Conservation (phyloP, 2,797 vertebrate genomes). For the Enteromius paludinosus region DNA sequence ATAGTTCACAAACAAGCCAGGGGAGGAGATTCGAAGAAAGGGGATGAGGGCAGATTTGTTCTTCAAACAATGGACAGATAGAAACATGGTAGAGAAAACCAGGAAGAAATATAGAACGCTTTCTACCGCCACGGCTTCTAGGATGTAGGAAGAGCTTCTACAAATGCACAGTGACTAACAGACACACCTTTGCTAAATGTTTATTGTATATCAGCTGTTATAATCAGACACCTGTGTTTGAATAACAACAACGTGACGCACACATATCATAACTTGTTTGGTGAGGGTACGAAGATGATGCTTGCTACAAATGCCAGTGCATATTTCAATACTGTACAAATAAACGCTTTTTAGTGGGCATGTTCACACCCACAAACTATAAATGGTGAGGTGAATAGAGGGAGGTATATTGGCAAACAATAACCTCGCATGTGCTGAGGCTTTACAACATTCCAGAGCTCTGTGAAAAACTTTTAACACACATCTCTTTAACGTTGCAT, state of each 20-base stretch:
- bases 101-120: constrained; percentile 34
- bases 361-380: constrained; percentile 7
- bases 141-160: constrained; percentile 38
- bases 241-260: constrained; percentile 1
- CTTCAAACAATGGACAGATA: constrained; percentile 64
- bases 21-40: constrained; percentile 40
- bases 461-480: background rate
- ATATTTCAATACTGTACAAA: background rate
- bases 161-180: constrained; percentile 17
- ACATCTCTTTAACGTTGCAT: background rate
- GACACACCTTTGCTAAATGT: constrained; percentile 32
- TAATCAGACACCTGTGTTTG: constrained; percentile 5
- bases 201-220: background rate
- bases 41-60: constrained; percentile 57
- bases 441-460: background rate
- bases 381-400: background rate
- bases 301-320: background rate
- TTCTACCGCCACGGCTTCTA: constrained; percentile 40
- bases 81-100: constrained; percentile 51
- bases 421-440: background rate
- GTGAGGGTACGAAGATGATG: background rate
- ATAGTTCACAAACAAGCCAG: constrained; percentile 50
- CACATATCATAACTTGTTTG: constrained; percentile 10
- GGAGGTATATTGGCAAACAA: background rate
- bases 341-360: background rate